A percentile compares a stretch with the other conserved stretches of the same genome.
These are phyloP conservation scores for Nannoperca australis DNA, from an alignment of 2,797 vertebrate genomes.

Conservation along the genomic window DNA sequence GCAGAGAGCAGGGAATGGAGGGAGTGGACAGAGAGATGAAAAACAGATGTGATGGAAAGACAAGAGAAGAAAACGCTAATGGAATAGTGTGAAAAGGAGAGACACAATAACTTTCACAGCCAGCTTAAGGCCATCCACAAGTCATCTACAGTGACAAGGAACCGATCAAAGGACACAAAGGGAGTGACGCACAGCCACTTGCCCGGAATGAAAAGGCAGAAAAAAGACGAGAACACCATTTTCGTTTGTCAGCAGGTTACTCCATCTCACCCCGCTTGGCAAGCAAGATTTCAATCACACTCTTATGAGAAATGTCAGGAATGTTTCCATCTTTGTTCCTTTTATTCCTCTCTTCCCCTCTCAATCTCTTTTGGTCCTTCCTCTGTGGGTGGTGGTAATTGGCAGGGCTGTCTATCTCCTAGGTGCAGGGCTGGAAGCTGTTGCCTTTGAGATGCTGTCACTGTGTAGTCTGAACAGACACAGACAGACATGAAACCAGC, in stretches of 20 bases:
- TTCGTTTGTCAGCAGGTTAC: conserved; percentile 73
- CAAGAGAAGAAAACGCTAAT: conserved; percentile 26
- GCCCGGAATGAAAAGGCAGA: conserved; percentile 44
- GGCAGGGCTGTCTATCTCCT: conserved; percentile 63
- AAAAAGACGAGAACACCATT: conserved; percentile 57
- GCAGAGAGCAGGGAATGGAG: conserved; percentile 6
- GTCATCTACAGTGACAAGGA: conserved; percentile 61
- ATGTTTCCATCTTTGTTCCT: conserved; percentile 45
- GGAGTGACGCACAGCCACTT: conserved; percentile 51
- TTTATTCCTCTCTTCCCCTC: conserved; percentile 2
- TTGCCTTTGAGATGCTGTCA: conserved; percentile 61
- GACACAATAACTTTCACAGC: conserved; percentile 52
- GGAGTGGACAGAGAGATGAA: conserved; percentile 17
- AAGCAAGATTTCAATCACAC: conserved; percentile 75
- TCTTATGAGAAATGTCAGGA: conserved; percentile 66
- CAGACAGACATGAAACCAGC: conserved; percentile 49
- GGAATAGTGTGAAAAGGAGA: conserved; percentile 22
- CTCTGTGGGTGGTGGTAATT: conserved; percentile 71
- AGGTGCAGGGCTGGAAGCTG: conserved; percentile 44
- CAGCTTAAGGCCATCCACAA: conserved; percentile 50
- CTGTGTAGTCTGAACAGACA: conserved; percentile 49
- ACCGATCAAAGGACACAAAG: conserved; percentile 63
- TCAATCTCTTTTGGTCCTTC: conserved; percentile 55
- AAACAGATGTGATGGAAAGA: conserved; percentile 14
- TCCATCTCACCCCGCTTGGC: conserved; percentile 56